phyloP scores from a whole-genome alignment of 2,888 invertebrate genomes.

The Phalangium opilio region DNA sequence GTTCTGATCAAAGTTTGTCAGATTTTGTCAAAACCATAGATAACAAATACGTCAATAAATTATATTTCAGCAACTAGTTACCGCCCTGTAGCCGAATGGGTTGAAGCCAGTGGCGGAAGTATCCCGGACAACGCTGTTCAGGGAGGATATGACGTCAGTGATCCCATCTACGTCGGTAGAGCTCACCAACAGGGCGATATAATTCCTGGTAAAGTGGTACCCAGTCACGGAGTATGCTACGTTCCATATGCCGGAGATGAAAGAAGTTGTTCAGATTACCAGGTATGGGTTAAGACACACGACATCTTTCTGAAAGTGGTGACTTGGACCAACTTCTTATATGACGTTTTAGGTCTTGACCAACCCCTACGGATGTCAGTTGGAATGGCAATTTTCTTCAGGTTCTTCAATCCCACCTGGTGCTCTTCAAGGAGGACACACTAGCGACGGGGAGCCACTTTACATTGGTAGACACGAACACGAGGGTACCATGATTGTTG shows the following conservation, averaged over 20 bases:
- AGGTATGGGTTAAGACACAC: too few species aligned
- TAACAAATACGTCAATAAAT: too few species aligned
- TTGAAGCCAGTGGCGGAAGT: conserved; percentile 8
- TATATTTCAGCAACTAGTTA: conserved; percentile 13
- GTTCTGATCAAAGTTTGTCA: too few species aligned
- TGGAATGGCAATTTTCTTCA: conserved; percentile 11
- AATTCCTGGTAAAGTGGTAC: conserved; percentile 20
- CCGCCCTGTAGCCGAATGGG: conserved; percentile 17
- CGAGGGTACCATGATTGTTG: conserved; percentile 13
- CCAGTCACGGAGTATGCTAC: conserved; percentile 10
- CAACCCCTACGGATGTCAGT: conserved; percentile 8
- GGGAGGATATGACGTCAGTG: conserved; percentile 16
- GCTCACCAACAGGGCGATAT: conserved; percentile 18
- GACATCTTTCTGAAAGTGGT: too few species aligned
- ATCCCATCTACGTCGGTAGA: conserved; percentile 17
- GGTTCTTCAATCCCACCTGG: conserved; percentile 13
- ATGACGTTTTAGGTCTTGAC: conserved; percentile 8
- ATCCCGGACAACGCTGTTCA: conserved; percentile 17
- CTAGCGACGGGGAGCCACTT: conserved; percentile 12
- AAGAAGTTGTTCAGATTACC: too few species aligned
- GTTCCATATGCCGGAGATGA: too few species aligned
- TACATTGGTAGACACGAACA: conserved; percentile 15
- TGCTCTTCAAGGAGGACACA: conserved; percentile 14
- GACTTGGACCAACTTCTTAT: too few species aligned
- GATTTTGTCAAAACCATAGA: too few species aligned